These are phyloP conservation scores for Dolomedes plantarius DNA, from an alignment of 2,888 invertebrate species.

Conservation along the genomic window DNA sequence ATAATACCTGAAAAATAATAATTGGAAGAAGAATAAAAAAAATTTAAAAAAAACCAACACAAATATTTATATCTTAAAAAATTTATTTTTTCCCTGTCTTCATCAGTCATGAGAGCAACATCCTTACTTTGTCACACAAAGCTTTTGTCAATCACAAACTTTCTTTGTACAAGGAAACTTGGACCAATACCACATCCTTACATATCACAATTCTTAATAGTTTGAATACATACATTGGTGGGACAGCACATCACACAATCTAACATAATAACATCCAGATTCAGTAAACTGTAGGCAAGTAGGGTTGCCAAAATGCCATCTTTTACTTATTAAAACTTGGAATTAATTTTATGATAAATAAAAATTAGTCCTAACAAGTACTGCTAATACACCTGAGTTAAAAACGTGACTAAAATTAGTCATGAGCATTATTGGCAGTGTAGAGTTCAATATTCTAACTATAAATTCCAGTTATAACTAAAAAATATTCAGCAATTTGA, in stretches of 20 bases:
- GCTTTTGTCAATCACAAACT: constrained; percentile 3
- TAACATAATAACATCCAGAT: constrained; percentile 1
- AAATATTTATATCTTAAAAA: not conserved
- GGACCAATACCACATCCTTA: not conserved
- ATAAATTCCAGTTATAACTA: too few relatives aligned
- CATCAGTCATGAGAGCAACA: constrained; percentile 11
- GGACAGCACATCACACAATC: constrained; percentile 32
- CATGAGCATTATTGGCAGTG: too few relatives aligned
- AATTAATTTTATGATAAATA: too few relatives aligned
- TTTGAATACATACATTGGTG: constrained; percentile 29
- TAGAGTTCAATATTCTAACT: too few relatives aligned
- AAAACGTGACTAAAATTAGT: too few relatives aligned
- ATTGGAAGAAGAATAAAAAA: too few relatives aligned
- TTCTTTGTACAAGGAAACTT: not conserved
- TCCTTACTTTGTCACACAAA: constrained; percentile 12
- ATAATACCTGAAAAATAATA: too few relatives aligned
- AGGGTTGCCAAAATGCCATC: not conserved
- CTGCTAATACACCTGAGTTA: too few relatives aligned
- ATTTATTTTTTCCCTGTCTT: constrained; percentile 5
- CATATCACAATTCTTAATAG: constrained; percentile 18
- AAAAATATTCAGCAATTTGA: too few relatives aligned
- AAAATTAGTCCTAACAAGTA: too few relatives aligned
- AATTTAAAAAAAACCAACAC: too few relatives aligned
- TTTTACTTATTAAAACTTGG: too few relatives aligned
- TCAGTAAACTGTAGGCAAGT: not conserved